Evolutionary conservation across 2,888 invertebrate genomes (phyloP).

Genomic region (Melangyna quadrimaculata): DNA sequence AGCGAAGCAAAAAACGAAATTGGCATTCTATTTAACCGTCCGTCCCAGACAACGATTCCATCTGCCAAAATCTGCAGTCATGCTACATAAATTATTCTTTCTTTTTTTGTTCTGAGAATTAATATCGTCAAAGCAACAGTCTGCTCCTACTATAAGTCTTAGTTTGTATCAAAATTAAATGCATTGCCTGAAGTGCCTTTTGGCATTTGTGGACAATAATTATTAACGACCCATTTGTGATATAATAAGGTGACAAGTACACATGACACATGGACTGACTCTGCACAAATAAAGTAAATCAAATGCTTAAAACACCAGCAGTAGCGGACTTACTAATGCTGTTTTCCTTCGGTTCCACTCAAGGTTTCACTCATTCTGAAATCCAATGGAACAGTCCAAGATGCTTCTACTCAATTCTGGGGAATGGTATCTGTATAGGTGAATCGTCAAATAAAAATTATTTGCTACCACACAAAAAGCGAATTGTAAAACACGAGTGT

Average conservation of each 20-base stretch:
- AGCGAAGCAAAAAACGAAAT: background rate
- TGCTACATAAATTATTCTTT: background rate
- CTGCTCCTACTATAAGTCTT: background rate
- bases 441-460: no score
- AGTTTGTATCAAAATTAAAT: background rate
- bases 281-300: background rate
- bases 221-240: conserved; percentile 53
- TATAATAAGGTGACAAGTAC: conserved; percentile 43
- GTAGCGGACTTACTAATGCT: no score
- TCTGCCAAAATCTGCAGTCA: conserved; percentile 6
- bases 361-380: no score
- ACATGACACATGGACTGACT: conserved; percentile 34
- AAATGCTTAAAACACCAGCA: background rate
- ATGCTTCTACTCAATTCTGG: no score
- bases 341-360: no score
- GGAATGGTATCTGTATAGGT: no score
- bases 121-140: conserved; percentile 20
- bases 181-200: conserved; percentile 1
- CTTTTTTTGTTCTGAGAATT: background rate
- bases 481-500: no score
- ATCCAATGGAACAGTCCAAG: no score
- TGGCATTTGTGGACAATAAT: conserved; percentile 41
- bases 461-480: no score
- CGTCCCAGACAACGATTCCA: no score
- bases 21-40: conserved; percentile 1